Percentiles rank a stretch among this genome's conserved stretches.
These are phyloP conservation scores for Eurytoma adleriae DNA, from an alignment of 2,888 invertebrate genomes.

Conservation along the genomic window DNA sequence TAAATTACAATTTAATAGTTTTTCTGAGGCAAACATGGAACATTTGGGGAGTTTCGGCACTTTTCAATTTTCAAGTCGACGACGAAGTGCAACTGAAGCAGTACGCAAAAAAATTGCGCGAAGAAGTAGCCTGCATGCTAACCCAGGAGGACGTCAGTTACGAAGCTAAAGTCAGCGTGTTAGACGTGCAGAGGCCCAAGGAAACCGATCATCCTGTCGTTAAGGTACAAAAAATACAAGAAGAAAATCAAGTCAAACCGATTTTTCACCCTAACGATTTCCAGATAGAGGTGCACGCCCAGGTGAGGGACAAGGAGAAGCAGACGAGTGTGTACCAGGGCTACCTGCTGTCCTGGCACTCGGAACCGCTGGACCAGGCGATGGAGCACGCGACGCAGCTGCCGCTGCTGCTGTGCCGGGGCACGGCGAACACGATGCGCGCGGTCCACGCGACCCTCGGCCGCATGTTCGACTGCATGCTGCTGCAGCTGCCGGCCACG, in stretches of 20 bases:
- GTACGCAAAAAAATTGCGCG: conserved; percentile 70
- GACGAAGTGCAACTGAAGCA: conserved; percentile 68
- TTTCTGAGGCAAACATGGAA: conserved; percentile 71
- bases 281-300: conserved; percentile 47
- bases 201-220: conserved; percentile 63
- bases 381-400: conserved; percentile 61
- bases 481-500: conserved; percentile 63
- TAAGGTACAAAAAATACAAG: conserved; percentile 58
- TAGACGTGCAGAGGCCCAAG: conserved; percentile 60
- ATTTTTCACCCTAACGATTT: too few species aligned
- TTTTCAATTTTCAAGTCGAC: conserved; percentile 67
- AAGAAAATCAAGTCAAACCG: too few species aligned
- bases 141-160: conserved; percentile 68
- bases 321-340: conserved; percentile 68
- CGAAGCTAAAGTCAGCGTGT: conserved; percentile 62
- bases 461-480: conserved; percentile 71
- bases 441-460: conserved; percentile 66
- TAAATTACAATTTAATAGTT: conserved; percentile 59
- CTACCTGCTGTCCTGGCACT: conserved; percentile 69
- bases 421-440: conserved; percentile 64
- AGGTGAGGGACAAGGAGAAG: conserved; percentile 53
- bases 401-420: conserved; percentile 71
- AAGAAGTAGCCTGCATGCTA: conserved; percentile 67
- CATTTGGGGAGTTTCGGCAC: conserved; percentile 69
- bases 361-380: conserved; percentile 42